Evolutionary conservation across 2,888 invertebrate species (phyloP).

Genomic region (Cerastoderma edule): DNA sequence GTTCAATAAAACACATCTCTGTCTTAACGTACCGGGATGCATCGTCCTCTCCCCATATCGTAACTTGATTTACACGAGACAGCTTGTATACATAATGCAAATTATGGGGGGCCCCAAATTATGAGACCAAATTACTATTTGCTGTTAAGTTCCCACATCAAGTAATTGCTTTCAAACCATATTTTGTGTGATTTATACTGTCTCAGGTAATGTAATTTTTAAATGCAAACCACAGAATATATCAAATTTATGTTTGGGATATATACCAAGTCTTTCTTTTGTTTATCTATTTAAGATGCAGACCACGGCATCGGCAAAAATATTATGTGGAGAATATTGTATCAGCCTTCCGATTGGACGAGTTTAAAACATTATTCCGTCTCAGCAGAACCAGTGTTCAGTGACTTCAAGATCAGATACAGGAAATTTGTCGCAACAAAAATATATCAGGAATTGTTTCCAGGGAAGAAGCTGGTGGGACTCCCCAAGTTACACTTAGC

Average conservation of each 20-base stretch:
- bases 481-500: neutral
- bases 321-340: conserved; percentile 14
- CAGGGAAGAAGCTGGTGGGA: neutral
- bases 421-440: conserved; percentile 7
- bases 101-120: too few relatives aligned
- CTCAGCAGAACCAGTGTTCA: conserved; percentile 24
- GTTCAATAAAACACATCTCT: too few relatives aligned
- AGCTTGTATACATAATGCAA: too few relatives aligned
- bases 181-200: neutral
- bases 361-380: conserved; percentile 23
- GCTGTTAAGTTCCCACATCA: too few relatives aligned
- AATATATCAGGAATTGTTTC: conserved; percentile 16
- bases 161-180: too few relatives aligned
- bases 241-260: neutral
- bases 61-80: too few relatives aligned
- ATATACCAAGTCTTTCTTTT: conserved; percentile 5
- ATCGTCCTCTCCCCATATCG: too few relatives aligned
- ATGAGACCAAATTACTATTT: too few relatives aligned
- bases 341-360: conserved; percentile 15
- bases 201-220: neutral
- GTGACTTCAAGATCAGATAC: neutral
- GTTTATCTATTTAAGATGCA: neutral
- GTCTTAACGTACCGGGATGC: too few relatives aligned
- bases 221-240: too few relatives aligned
- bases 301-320: conserved; percentile 14